Evolutionary conservation across 2,113 vertebrate genomes (phyloP).

Genomic region (Megaptera novaeangliae): DNA sequence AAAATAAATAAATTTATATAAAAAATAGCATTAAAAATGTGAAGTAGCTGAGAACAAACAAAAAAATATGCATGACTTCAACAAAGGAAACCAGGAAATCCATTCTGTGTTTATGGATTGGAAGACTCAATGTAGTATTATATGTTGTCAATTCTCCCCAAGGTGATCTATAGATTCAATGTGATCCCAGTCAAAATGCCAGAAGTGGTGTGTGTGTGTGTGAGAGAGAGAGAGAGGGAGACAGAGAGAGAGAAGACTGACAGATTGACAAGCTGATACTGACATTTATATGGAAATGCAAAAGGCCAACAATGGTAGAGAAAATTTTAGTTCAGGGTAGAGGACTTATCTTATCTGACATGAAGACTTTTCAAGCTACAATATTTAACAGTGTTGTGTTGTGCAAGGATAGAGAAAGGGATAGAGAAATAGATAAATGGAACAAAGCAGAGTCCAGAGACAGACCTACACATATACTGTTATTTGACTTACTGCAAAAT

Average conservation of each 20-base stretch:
- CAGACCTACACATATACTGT: accelerated
- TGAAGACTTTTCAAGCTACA: not conserved
- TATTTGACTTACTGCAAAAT: not conserved
- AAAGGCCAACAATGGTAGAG: not conserved
- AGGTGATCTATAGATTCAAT: not conserved
- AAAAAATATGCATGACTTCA: not conserved
- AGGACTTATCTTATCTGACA: not conserved
- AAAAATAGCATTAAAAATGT: not conserved
- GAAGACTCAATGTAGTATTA: not conserved
- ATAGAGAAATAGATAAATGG: too few relatives aligned
- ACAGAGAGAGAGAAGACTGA: not conserved
- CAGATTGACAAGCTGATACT: not conserved
- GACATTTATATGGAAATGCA: not conserved
- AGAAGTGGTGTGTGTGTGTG: not conserved
- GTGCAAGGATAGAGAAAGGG: not conserved
- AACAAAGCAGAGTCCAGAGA: not conserved
- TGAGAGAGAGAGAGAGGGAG: not conserved
- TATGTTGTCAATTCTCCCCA: not conserved
- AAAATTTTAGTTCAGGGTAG: not conserved
- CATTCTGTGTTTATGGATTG: not conserved
- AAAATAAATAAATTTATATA: too few relatives aligned
- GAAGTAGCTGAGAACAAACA: not conserved
- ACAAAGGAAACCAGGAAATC: not conserved
- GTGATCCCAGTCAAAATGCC: not conserved
- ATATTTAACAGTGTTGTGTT: too few relatives aligned